Conservation (phyloP, 1,140 invertebrate genomes). For the Drosophila guanche region DNA sequence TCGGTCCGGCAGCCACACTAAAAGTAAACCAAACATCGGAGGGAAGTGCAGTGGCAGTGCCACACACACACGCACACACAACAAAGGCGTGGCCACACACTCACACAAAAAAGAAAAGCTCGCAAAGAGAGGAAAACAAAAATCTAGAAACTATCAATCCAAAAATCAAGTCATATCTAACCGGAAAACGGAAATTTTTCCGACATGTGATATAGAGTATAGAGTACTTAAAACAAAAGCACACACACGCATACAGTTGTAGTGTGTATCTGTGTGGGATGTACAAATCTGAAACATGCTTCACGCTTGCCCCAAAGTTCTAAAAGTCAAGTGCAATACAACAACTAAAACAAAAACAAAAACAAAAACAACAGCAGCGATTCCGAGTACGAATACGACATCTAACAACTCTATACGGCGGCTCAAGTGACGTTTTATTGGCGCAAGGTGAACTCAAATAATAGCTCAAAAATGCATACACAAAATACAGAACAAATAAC, state of each 20-base stretch:
- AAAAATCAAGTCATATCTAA: not conserved
- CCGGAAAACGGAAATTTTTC: not conserved
- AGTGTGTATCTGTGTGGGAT: slow-evolving; percentile 15
- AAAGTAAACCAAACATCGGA: too few species aligned
- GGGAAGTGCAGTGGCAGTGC: slow-evolving; percentile 6
- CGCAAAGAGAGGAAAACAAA: not conserved
- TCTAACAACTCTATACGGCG: slow-evolving; percentile 41
- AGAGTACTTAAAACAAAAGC: slow-evolving; percentile 18
- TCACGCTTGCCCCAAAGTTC: slow-evolving; percentile 70
- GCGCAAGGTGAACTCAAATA: slow-evolving; percentile 66
- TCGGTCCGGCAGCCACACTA: too few species aligned
- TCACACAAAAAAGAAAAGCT: not conserved
- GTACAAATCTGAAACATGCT: slow-evolving; percentile 50
- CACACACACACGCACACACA: not conserved
- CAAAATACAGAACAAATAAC: slow-evolving; percentile 3
- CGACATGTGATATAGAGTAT: slow-evolving; percentile 24
- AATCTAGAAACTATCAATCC: not conserved
- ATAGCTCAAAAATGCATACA: slow-evolving; percentile 12
- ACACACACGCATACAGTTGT: slow-evolving; percentile 20
- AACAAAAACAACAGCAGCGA: too few species aligned
- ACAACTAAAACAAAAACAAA: slow-evolving; percentile 39
- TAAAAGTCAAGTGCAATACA: slow-evolving; percentile 73
- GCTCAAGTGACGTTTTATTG: slow-evolving; percentile 78
- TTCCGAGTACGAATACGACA: slow-evolving; percentile 28
- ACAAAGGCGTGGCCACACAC: slow-evolving; percentile 20